Evolutionary conservation across 1,140 invertebrate species (phyloP), one percentile per base, ranked within the genome.

Genomic region (Metopolophium dirhodum): DNA sequence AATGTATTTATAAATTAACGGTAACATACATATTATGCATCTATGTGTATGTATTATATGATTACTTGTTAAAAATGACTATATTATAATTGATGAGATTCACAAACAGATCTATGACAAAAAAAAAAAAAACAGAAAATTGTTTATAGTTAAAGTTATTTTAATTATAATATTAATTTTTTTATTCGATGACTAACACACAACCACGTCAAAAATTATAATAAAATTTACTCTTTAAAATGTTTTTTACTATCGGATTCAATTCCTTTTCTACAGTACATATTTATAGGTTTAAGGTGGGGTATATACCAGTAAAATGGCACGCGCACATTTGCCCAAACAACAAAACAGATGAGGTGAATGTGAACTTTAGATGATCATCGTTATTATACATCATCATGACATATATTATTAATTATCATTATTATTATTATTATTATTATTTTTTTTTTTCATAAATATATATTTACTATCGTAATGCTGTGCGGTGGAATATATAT

Each of bases 71-170:
- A 47, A 23, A 30, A 41, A 45, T 61, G 41, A 57, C 45, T 57
- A 61, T 90, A 90, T 90, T 90, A 90, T 90, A 57, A 6, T 90
- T 90, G 8, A 90, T 47, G 20, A 91, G 68, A 51, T 82, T 91
- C 77, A 51, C 68, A 91, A 47, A 51, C 68, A 91, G 90, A 83
- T 83, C 90, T 82, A 83, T n/a, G 18, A 49, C 3, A 47, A 45
- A 49, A 49, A 83, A 23, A 77, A 91, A 30, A 37, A 41, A 23
- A 89, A 37, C 23, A 14, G 26, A 77, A n/a, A 83, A 83, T 41
- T 41, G 18, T 83, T 7, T 87, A 49, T 49, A 83, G 37, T 37
- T 51, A 61, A 41, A 41, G 41, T 89, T 54, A 49, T 89, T 51
- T 49, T 88, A n/a, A 51, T 54, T 90, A 26, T 37, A 54, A 37